phyloP scores from a whole-genome alignment of 2,797 vertebrate species.

The Artibeus lituratus region DNA sequence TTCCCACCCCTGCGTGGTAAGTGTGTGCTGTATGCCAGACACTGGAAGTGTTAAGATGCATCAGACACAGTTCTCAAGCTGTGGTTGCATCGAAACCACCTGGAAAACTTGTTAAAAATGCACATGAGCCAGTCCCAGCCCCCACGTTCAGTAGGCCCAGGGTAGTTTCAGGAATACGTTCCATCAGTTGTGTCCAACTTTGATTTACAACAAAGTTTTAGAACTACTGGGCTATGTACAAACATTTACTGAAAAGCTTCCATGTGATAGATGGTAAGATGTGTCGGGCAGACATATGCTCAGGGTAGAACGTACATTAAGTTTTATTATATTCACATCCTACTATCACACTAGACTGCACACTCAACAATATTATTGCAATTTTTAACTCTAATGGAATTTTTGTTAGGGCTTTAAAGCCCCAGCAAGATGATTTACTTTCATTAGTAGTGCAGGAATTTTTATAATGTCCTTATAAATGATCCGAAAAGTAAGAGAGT shows the following conservation, averaged over 20 bases:
- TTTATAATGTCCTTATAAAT: conserved; percentile 22
- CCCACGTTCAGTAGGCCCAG: neutral
- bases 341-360: neutral
- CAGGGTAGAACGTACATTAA: neutral
- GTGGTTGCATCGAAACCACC: neutral
- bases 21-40: neutral
- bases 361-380: neutral
- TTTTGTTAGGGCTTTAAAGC: conserved; percentile 12
- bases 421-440: conserved; percentile 18
- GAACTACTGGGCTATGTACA: neutral
- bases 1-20: neutral
- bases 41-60: neutral
- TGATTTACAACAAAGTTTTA: neutral
- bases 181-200: neutral
- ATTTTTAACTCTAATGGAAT: neutral
- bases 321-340: neutral
- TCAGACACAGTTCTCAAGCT: neutral
- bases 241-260: neutral
- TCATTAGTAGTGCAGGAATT: conserved; percentile 34
- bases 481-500: conserved; percentile 21
- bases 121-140: neutral
- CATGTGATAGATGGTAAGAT: neutral
- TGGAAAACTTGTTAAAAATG: neutral
- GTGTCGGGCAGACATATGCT: neutral
- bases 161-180: neutral